Base-by-base conservation (phyloP, 64 coral and sea anemone species). In the Montipora foliosa region DNA sequence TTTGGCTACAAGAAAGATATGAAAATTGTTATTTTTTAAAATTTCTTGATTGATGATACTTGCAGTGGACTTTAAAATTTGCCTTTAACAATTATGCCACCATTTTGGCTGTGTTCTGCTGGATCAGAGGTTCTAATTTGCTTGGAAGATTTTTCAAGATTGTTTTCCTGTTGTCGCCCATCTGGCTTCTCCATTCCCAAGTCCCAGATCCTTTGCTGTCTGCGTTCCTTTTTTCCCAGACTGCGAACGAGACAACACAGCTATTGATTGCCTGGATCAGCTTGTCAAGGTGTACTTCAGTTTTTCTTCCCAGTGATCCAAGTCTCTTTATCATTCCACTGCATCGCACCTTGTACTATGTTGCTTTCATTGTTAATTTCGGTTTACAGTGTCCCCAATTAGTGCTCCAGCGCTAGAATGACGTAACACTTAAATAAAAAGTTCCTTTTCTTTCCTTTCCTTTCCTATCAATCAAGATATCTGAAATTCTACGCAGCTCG, bases 31-130 rank as follows among this genome's bases (percentile, higher is more conserved):
- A 16, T 17, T 25, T 58, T 89, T 3, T 53, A 0, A 44, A 49
- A 4, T 20, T 22, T 59, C 2, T 64, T 37, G 37, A 37, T 37
- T 37, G 37, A 37, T 37, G 37, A 37, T 37, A 37, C 37, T 37
- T 37, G 37, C 37, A 37, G 37, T 37, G 37, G 37, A 37, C 37
- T 37, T 37, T 0, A 37, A 37, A 37, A 37, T 37, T 37, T 37
- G 62, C 88, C 61, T 90, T 80, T 76, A 75, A 90, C 59, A 91
- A 57, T 75, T 91, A 29, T 83, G 59, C 67, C 47, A 91, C 89
- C 22, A 46, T 78, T 57, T 57, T 11, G 53, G 53, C 11, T 11
- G 6, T 57, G 53, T 57, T 11, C 53, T 51, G 87, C 12, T 77
- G 74, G 8, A 79, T 2, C 17, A 55, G 14, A 25, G 47, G 8